These are phyloP conservation scores for Monopis laevigella DNA, from an alignment of 2,888 invertebrate species.

Conservation along the genomic window DNA sequence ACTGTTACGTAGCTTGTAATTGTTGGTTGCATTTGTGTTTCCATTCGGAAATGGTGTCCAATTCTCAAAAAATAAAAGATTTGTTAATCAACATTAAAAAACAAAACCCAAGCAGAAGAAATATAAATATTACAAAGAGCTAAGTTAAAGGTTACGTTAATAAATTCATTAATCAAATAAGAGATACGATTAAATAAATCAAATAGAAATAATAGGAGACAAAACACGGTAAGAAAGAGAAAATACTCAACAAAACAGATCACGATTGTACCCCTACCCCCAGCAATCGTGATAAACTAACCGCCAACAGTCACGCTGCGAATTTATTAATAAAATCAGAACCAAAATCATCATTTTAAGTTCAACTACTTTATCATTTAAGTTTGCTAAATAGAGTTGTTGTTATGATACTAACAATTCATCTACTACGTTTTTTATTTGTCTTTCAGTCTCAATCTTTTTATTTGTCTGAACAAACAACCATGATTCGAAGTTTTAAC, in stretches of 20 bases:
- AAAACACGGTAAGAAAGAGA: constrained; percentile 7
- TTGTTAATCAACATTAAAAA: background rate
- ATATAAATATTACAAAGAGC: background rate
- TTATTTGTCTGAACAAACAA: too few species aligned
- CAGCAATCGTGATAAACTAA: constrained; percentile 11
- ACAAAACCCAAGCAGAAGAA: too few species aligned
- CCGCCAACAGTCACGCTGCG: constrained; percentile 11
- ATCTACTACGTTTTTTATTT: too few species aligned
- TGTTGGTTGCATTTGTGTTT: too few species aligned
- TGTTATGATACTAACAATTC: too few species aligned
- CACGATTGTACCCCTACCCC: constrained; percentile 10
- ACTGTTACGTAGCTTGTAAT: too few species aligned
- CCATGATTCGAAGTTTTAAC: too few species aligned
- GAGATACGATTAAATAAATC: constrained; percentile 10
- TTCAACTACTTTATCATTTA: too few species aligned
- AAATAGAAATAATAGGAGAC: constrained; percentile 11
- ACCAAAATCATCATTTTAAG: constrained; percentile 5
- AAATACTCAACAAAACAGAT: constrained; percentile 3
- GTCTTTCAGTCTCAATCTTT: too few species aligned
- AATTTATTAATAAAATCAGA: constrained; percentile 11
- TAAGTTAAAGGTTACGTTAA: constrained; percentile 2
- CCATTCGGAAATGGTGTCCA: too few species aligned
- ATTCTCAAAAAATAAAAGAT: background rate
- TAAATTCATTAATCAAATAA: constrained; percentile 10
- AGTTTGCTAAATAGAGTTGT: too few species aligned